Conservation (phyloP, 2,797 vertebrate genomes). For the Coregonus sp. region DNA sequence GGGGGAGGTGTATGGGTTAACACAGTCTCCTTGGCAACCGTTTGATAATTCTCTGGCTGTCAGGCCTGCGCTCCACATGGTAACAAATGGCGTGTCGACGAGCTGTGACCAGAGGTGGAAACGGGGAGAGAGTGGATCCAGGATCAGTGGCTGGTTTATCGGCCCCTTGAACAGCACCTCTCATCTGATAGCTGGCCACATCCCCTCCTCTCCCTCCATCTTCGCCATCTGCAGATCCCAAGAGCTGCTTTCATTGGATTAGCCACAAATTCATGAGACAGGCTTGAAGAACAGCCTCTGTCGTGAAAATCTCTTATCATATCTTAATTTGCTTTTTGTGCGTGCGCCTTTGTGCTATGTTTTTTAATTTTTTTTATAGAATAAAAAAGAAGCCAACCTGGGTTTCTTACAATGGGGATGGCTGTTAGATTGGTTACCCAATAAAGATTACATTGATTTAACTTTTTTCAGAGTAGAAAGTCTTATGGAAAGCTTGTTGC, state of each 20-base stretch:
- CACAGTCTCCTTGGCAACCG: constrained; percentile 79
- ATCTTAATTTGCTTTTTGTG: constrained; percentile 72
- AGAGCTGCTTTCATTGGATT: constrained; percentile 76
- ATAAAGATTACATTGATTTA: background rate
- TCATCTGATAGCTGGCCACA: constrained; percentile 23
- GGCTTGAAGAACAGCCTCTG: constrained; percentile 69
- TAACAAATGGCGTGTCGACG: constrained; percentile 68
- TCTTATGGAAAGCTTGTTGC: constrained; percentile 42
- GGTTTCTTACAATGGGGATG: constrained; percentile 15
- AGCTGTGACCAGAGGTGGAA: constrained; percentile 61
- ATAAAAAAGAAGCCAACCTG: constrained; percentile 27
- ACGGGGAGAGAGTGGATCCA: constrained; percentile 27
- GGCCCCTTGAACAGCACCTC: constrained; percentile 23
- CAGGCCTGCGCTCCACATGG: constrained; percentile 66
- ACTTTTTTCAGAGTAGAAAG: background rate
- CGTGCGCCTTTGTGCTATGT: constrained; percentile 50
- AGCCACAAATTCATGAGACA: constrained; percentile 76
- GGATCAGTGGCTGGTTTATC: constrained; percentile 49
- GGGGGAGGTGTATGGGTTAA: constrained; percentile 73
- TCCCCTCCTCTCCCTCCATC: constrained; percentile 33
- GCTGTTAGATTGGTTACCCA: background rate
- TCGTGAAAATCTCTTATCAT: constrained; percentile 72
- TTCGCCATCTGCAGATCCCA: constrained; percentile 71
- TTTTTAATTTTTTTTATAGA: constrained; percentile 45
- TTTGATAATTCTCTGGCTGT: constrained; percentile 72